phyloP scores from a whole-genome alignment of 2,888 invertebrate genomes.

The Onthophagus sagittarius region DNA sequence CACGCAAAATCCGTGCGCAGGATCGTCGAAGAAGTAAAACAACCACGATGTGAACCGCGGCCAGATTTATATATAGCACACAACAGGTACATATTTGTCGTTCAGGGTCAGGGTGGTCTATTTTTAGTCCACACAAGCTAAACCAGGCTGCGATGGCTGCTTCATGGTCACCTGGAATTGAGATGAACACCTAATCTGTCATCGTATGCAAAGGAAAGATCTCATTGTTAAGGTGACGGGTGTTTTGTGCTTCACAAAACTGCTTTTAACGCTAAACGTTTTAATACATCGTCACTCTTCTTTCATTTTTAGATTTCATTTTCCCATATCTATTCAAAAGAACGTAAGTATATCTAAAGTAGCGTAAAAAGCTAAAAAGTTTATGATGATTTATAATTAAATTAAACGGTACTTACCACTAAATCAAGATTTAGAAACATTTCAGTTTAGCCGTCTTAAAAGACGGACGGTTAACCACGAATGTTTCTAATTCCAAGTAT shows the following conservation, averaged over 20 bases:
- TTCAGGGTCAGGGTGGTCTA: slow-evolving; percentile 31
- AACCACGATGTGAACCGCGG: not conserved
- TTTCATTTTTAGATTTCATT: not conserved
- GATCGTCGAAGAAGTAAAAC: not conserved
- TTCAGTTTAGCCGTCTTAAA: too few species aligned
- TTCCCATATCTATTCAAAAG: too few species aligned
- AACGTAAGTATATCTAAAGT: too few species aligned
- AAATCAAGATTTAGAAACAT: too few species aligned
- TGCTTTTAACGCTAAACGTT: not conserved
- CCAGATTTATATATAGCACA: slow-evolving; percentile 3
- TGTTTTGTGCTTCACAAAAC: not conserved
- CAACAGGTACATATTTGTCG: slow-evolving; percentile 20
- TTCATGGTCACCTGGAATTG: slow-evolving; percentile 11
- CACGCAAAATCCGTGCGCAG: not conserved
- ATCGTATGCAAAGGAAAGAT: slow-evolving; percentile 4
- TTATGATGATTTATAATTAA: too few species aligned
- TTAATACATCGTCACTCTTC: not conserved
- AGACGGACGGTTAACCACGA: too few species aligned
- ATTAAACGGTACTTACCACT: too few species aligned
- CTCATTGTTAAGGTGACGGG: not conserved
- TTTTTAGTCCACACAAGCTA: slow-evolving; percentile 21
- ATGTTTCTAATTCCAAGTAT: too few species aligned
- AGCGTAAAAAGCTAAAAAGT: too few species aligned
- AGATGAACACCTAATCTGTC: slow-evolving; percentile 11
- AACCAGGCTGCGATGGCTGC: not conserved